Evolutionary conservation across 2,888 invertebrate species (phyloP).

Genomic region (Heliconius charithonia): DNA sequence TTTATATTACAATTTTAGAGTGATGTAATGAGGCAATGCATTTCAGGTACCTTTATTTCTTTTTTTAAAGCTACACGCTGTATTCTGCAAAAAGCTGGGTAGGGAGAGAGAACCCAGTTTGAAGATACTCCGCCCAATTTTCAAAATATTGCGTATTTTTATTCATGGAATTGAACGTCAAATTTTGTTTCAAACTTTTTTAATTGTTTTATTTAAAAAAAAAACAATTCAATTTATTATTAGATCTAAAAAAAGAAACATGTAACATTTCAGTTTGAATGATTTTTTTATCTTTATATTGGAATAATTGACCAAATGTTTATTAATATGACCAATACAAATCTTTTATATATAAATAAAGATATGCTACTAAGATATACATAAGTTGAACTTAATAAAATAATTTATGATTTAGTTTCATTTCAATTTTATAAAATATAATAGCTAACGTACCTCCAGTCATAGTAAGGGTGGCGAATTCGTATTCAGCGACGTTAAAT

Average conservation of each 20-base stretch:
- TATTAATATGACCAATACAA: too few species aligned
- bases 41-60: constrained; percentile 72
- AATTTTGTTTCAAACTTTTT: not conserved
- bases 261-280: too few species aligned
- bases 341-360: too few species aligned
- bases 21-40: constrained; percentile 67
- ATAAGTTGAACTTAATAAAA: not conserved
- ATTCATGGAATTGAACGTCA: too few species aligned
- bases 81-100: too few species aligned
- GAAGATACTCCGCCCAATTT: too few species aligned
- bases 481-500: constrained; percentile 96
- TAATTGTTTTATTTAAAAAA: constrained; percentile 24
- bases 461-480: constrained; percentile 96
- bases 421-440: not conserved
- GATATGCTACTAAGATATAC: not conserved
- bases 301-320: too few species aligned
- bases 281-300: too few species aligned
- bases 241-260: too few species aligned
- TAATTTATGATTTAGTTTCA: not conserved
- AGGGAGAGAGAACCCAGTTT: too few species aligned
- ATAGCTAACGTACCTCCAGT: constrained; percentile 90
- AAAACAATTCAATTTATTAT: not conserved
- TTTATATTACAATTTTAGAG: not conserved
- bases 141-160: too few species aligned
- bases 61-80: too few species aligned